Evolutionary conservation across 2,888 invertebrate species (phyloP).

Genomic region (Notodonta dromedarius): DNA sequence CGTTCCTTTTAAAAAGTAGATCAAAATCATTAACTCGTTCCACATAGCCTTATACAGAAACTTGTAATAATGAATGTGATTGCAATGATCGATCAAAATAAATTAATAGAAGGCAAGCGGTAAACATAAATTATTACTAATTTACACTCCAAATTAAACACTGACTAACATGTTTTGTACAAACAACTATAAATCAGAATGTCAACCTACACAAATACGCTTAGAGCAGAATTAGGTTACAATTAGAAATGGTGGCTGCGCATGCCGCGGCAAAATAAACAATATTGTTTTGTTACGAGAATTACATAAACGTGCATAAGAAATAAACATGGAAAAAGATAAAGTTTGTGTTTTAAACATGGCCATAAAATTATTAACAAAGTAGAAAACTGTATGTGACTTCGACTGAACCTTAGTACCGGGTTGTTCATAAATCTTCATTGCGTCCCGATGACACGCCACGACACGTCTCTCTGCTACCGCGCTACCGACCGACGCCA

Average conservation of each 20-base stretch:
- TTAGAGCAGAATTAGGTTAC: slow-evolving; percentile 31
- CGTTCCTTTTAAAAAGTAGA: neutral
- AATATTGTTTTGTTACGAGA: slow-evolving; percentile 31
- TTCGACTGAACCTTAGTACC: slow-evolving; percentile 66
- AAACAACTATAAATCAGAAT: slow-evolving; percentile 25
- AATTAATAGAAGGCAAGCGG: slow-evolving; percentile 4
- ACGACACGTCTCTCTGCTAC: slow-evolving; percentile 82
- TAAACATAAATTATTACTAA: slow-evolving; percentile 4
- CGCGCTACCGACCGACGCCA: slow-evolving; percentile 63
- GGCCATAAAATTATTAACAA: slow-evolving; percentile 60
- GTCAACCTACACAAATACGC: slow-evolving; percentile 18
- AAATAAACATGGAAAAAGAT: slow-evolving; percentile 41
- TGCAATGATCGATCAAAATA: slow-evolving; percentile 6
- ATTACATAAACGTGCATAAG: slow-evolving; percentile 41
- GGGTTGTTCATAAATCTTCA: slow-evolving; percentile 83
- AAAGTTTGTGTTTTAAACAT: slow-evolving; percentile 46
- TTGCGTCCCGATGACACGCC: slow-evolving; percentile 83
- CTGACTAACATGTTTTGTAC: slow-evolving; percentile 15
- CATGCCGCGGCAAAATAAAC: slow-evolving; percentile 34
- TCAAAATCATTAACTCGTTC: slow-evolving; percentile 7
- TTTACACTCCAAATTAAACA: slow-evolving; percentile 17
- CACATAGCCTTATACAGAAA: neutral
- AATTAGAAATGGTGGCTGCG: slow-evolving; percentile 25
- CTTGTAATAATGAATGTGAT: slow-evolving; percentile 6
- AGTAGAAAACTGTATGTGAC: slow-evolving; percentile 66